Evolutionary conservation across 1,140 invertebrate genomes (phyloP).

Genomic region (Sarcophaga peregrina): DNA sequence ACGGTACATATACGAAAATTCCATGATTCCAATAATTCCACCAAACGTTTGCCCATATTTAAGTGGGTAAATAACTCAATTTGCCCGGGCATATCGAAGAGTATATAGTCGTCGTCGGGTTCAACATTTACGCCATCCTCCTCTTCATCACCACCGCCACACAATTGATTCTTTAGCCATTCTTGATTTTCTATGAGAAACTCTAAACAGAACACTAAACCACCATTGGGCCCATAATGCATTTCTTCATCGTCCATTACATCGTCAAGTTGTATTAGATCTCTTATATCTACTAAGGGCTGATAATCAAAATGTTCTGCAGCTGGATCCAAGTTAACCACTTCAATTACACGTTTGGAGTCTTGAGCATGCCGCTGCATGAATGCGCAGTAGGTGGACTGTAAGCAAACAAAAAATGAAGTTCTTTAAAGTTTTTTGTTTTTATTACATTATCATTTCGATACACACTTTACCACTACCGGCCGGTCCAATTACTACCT

Average conservation of each 20-base stretch:
- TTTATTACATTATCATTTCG: not conserved
- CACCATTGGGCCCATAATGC: conserved; percentile 97
- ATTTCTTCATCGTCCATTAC: conserved; percentile 96
- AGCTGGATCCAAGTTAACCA: conserved; percentile 97
- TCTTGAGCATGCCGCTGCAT: conserved; percentile 87
- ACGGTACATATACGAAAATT: conserved; percentile 93
- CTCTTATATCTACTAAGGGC: conserved; percentile 88
- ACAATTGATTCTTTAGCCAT: conserved; percentile 89
- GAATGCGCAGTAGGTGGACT: conserved; percentile 95
- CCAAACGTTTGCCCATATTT: conserved; percentile 85
- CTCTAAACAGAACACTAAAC: conserved; percentile 96
- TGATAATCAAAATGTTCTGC: conserved; percentile 96
- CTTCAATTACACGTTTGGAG: conserved; percentile 79
- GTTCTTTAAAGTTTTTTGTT: not conserved
- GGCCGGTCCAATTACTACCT: conserved; percentile 94
- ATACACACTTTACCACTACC: conserved; percentile 90
- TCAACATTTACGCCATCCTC: conserved; percentile 67
- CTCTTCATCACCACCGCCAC: conserved; percentile 63
- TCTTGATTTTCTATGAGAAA: conserved; percentile 91
- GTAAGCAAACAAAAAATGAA: conserved; percentile 50
- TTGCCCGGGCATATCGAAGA: conserved; percentile 99
- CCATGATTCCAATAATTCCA: conserved; percentile 84
- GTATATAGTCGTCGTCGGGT: conserved; percentile 89
- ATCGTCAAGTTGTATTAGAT: conserved; percentile 95
- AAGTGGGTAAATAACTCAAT: conserved; percentile 98